phyloP scores from a whole-genome alignment of 1,140 invertebrate genomes.

The Monomorium pharaonis region DNA sequence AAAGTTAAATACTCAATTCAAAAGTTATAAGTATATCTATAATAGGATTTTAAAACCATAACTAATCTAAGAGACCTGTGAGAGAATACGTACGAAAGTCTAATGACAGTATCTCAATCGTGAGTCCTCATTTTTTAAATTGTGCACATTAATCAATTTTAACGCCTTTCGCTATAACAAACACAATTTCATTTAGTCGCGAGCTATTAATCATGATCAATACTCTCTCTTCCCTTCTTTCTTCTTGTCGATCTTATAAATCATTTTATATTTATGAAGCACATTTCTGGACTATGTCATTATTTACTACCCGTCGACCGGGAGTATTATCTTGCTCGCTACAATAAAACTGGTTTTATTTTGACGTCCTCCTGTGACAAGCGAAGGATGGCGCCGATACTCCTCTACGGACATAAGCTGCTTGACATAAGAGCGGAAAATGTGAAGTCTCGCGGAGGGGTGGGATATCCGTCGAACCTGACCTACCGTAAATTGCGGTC shows the following conservation, averaged over 20 bases:
- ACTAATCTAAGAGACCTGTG: background rate
- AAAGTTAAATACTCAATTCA: background rate
- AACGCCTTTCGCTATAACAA: background rate
- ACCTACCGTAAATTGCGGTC: conserved; percentile 65
- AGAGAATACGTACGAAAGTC: background rate
- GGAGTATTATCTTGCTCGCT: background rate
- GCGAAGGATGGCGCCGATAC: background rate
- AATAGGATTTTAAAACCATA: too few species aligned
- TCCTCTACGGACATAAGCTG: background rate
- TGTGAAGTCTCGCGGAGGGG: background rate
- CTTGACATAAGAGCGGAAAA: conserved; percentile 22
- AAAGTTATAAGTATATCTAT: background rate
- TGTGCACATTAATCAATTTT: background rate
- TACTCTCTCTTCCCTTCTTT: background rate
- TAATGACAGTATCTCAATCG: background rate
- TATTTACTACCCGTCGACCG: conserved; percentile 1
- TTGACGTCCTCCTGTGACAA: background rate
- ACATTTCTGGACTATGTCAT: conserved; percentile 6
- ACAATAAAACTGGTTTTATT: conserved; percentile 55
- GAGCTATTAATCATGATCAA: conserved; percentile 38
- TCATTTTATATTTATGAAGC: conserved; percentile 39
- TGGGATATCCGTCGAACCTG: conserved; percentile 61
- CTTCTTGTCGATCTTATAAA: conserved; percentile 17
- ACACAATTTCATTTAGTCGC: conserved; percentile 1
- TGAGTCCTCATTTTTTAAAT: background rate